Percentiles rank a stretch among this genome's conserved stretches.
phyloP scores from a whole-genome alignment of 2,113 vertebrate species.

The Notothenia coriiceps region DNA sequence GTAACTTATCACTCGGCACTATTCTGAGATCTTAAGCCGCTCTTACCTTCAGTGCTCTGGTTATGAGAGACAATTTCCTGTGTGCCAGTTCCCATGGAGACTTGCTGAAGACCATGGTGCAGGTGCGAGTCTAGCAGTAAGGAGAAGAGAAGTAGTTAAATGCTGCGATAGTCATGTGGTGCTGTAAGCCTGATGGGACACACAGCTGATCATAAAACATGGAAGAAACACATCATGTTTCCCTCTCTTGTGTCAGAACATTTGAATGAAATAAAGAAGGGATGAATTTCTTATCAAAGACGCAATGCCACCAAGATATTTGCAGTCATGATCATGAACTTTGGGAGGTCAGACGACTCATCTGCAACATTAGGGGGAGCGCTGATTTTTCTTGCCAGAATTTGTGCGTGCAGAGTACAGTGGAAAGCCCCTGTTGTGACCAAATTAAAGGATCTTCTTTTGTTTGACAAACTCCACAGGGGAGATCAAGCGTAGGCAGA shows the following conservation, averaged over 20 bases:
- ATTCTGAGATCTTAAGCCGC: constrained; percentile 54
- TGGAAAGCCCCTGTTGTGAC: constrained; percentile 76
- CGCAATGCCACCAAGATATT: constrained; percentile 36
- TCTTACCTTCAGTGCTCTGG: constrained; percentile 55
- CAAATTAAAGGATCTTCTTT: constrained; percentile 84
- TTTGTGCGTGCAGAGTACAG: constrained; percentile 60
- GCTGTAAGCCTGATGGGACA: constrained; percentile 17
- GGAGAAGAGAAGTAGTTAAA: constrained; percentile 35
- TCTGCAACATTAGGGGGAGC: constrained; percentile 61
- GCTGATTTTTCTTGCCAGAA: constrained; percentile 61
- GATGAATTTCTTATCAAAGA: constrained; percentile 15
- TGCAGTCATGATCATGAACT: constrained; percentile 53
- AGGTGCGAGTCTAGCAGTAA: constrained; percentile 36
- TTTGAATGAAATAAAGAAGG: constrained; percentile 27
- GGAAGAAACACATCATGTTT: constrained; percentile 8
- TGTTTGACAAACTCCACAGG: constrained; percentile 84
- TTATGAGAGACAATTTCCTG: constrained; percentile 68
- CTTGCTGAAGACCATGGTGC: constrained; percentile 45
- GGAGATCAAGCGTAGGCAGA: constrained; percentile 78
- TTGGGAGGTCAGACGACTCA: constrained; percentile 64
- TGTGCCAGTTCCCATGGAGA: constrained; percentile 76
- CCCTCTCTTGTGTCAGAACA: constrained; percentile 13
- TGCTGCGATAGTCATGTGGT: constrained; percentile 12
- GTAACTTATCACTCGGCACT: constrained; percentile 17
- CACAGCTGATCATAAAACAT: constrained; percentile 29